phyloP scores from a whole-genome alignment of 23 tunicate species.

The Pegea sp. region DNA sequence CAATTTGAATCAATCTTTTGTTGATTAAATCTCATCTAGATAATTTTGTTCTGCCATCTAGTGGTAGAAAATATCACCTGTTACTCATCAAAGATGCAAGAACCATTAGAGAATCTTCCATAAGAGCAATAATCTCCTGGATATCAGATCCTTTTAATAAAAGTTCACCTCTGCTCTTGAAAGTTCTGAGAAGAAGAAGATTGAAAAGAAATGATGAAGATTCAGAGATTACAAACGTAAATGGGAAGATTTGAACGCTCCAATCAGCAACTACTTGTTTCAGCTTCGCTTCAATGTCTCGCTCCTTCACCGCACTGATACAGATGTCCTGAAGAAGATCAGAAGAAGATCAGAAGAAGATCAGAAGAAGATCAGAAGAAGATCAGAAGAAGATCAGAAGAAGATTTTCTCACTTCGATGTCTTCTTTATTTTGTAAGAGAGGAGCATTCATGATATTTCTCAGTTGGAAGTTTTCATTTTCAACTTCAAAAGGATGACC shows the following conservation, averaged over 20 bases:
- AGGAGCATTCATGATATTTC: constrained; percentile 96
- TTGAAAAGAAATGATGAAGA: not conserved
- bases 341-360: no score
- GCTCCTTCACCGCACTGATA: constrained; percentile 92
- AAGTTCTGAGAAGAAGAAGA: constrained; percentile 8
- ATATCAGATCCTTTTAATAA: constrained; percentile 78
- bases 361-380: no score
- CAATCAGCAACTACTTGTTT: constrained; percentile 87
- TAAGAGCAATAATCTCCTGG: constrained; percentile 81
- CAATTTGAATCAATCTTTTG: no score
- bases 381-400: no score
- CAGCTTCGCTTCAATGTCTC: constrained; percentile 83
- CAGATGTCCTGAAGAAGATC: constrained; percentile 48
- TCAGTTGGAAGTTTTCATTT: constrained; percentile 87
- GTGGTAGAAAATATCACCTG: constrained; percentile 16
- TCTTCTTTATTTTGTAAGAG: constrained; percentile 81
- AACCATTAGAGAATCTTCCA: constrained; percentile 99
- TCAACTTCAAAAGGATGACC: constrained; percentile 67
- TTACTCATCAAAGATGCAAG: constrained; percentile 96
- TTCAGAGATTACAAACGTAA: constrained; percentile 16
- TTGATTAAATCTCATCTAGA: no score
- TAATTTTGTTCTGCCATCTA: not conserved
- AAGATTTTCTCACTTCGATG: constrained; percentile 35
- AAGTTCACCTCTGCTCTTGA: constrained; percentile 74
- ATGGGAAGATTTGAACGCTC: constrained; percentile 79